Conservation (phyloP, 30 jellyfish, hydroid and myxozoan species). For the Nemopilema nomurai region DNA sequence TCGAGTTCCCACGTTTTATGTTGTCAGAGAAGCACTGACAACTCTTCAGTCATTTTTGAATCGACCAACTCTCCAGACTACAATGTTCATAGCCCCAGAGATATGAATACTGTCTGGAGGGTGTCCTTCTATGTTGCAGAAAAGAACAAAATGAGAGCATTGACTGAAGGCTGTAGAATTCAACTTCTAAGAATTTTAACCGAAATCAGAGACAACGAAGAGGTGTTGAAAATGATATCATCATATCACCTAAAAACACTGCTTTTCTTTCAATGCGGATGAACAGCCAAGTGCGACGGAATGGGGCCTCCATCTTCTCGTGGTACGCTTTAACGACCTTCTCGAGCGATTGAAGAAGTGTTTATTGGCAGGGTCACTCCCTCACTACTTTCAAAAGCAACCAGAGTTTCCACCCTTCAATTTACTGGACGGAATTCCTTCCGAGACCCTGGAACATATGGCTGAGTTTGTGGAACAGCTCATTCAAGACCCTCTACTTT, state of each 20-base stretch:
- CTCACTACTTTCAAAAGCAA: conserved; percentile 66
- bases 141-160: conserved; percentile 72
- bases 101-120: conserved; percentile 57
- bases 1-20: conserved; percentile 82
- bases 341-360: conserved; percentile 23
- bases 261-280: conserved; percentile 64
- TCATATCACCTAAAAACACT: conserved; percentile 76
- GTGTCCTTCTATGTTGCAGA: conserved; percentile 81
- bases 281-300: conserved; percentile 38
- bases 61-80: conserved; percentile 5
- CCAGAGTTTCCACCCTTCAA: conserved; percentile 73
- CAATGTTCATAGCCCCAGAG: conserved; percentile 5
- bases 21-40: conserved; percentile 10
- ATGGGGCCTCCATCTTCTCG: conserved; percentile 54
- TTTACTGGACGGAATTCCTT: conserved; percentile 44
- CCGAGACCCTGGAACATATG: conserved; percentile 44
- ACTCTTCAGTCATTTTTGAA: background rate
- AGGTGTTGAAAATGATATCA: conserved; percentile 49
- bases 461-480: conserved; percentile 35
- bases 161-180: conserved; percentile 78
- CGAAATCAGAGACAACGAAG: conserved; percentile 75
- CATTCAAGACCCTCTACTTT: conserved; percentile 31
- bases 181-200: conserved; percentile 70
- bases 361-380: conserved; percentile 28
- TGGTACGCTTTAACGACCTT: conserved; percentile 40